These are phyloP conservation scores for Melanotaenia trifasciata DNA, from an alignment of 2,797 vertebrate genomes.

Conservation along the genomic window DNA sequence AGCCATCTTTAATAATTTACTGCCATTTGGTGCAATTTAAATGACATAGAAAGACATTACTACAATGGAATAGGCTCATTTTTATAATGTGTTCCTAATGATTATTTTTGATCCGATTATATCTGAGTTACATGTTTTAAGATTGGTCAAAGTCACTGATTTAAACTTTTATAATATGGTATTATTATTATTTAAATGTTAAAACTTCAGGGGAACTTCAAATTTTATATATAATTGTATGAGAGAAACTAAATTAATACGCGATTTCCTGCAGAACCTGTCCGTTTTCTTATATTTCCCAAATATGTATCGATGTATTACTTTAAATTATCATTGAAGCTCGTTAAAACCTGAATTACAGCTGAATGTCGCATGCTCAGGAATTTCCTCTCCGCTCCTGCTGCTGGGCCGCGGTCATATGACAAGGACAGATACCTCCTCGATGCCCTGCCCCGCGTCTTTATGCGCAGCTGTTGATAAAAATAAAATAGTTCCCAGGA, in stretches of 20 bases:
- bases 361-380: neutral
- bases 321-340: neutral
- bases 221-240: neutral
- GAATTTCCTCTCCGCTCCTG: constrained; percentile 15
- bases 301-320: neutral
- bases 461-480: constrained; percentile 52
- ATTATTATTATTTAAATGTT: neutral
- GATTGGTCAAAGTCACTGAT: neutral
- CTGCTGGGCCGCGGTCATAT: constrained; percentile 79
- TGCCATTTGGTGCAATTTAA: too few relatives aligned
- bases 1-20: too few relatives aligned
- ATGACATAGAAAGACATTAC: neutral
- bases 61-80: neutral
- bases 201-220: neutral
- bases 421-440: constrained; percentile 77
- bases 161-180: neutral
- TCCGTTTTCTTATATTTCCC: neutral
- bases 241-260: too few relatives aligned
- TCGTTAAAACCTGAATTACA: neutral
- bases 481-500: constrained; percentile 73
- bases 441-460: constrained; percentile 47
- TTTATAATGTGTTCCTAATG: neutral
- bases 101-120: neutral
- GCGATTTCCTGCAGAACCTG: neutral
- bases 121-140: neutral